Percentiles rank a stretch among this genome's conserved stretches.
phyloP scores from a whole-genome alignment of 2,113 vertebrate species.

The Oxyruncus cristatus region DNA sequence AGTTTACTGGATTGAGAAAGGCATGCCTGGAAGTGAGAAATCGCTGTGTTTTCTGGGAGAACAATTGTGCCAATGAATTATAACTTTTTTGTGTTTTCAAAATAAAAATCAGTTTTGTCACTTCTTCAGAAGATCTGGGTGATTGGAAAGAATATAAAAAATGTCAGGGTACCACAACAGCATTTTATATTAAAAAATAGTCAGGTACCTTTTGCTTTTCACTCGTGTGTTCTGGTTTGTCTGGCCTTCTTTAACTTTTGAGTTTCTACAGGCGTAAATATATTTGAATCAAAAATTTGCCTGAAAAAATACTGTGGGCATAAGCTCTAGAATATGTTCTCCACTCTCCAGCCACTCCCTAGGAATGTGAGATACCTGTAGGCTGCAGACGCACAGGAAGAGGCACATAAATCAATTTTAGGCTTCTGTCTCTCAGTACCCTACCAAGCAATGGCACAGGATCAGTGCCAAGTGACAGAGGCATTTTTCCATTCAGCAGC shows the following conservation, averaged over 20 bases:
- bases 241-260: background rate
- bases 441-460: fast-evolving
- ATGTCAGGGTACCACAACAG: background rate
- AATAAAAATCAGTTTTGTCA: background rate
- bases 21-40: background rate
- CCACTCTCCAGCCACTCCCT: background rate
- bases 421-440: background rate
- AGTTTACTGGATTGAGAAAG: background rate
- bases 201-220: background rate
- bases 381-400: background rate
- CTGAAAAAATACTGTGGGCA: background rate
- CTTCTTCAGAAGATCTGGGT: background rate
- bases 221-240: background rate
- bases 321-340: background rate
- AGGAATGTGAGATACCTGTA: background rate
- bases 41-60: background rate
- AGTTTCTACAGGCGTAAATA: background rate
- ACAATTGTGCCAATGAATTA: background rate
- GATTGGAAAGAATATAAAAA: background rate
- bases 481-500: background rate
- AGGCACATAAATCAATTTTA: background rate
- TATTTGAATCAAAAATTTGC: background rate
- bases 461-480: background rate
- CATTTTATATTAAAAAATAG: background rate
- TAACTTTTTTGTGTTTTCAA: background rate